Evolutionary conservation across 2,113 vertebrate species (phyloP).

Genomic region (Laticauda colubrina): DNA sequence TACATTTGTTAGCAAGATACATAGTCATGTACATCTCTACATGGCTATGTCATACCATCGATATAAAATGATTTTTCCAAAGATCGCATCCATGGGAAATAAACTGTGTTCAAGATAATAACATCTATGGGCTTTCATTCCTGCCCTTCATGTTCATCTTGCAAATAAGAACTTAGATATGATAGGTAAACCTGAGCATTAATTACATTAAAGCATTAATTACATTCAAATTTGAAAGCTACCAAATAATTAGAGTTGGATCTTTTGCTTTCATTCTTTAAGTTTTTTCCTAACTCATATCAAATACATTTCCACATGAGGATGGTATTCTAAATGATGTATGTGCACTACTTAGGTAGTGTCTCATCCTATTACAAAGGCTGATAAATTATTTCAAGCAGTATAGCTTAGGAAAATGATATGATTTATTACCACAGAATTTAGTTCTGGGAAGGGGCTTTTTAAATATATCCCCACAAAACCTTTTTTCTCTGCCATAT

Average conservation of each 20-base stretch:
- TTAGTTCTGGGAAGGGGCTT: conserved; percentile 26
- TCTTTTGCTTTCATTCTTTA: neutral
- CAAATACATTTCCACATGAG: conserved; percentile 2
- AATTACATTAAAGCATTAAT: neutral
- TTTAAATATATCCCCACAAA: conserved; percentile 30
- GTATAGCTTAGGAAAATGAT: conserved; percentile 32
- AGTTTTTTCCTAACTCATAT: neutral
- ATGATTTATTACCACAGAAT: conserved; percentile 24
- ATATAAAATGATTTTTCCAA: neutral
- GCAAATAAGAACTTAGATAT: neutral
- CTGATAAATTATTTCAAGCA: conserved; percentile 48
- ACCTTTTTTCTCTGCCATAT: conserved; percentile 12
- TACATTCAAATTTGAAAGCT: neutral
- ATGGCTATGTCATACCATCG: neutral
- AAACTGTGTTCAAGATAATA: neutral
- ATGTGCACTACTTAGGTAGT: conserved; percentile 40
- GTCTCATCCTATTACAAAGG: conserved; percentile 49
- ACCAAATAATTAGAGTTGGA: neutral
- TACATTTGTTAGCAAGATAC: neutral
- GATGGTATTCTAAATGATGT: conserved; percentile 1
- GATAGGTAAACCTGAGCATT: neutral
- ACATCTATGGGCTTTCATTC: neutral
- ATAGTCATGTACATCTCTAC: neutral
- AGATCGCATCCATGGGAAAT: neutral
- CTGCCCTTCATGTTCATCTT: neutral